Percentiles rank a stretch among this genome's conserved stretches.
phyloP scores from a whole-genome alignment of 2,113 vertebrate species.

The Nibea coibor region DNA sequence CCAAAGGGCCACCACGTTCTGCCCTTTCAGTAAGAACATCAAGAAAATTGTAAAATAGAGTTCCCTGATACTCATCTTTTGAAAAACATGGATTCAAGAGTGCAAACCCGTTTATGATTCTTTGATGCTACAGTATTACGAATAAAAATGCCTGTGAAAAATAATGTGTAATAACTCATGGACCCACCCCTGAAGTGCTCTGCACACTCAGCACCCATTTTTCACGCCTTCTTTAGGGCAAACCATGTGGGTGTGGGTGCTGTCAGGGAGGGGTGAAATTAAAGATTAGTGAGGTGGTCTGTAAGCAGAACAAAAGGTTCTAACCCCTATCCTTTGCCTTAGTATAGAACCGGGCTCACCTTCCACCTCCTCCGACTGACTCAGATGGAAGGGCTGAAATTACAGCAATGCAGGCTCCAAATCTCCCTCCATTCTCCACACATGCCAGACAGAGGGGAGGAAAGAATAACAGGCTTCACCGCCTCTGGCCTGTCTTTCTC shows the following conservation, averaged over 20 bases:
- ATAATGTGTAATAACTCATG: not conserved
- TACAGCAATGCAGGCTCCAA: conserved; percentile 65
- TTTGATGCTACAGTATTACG: not conserved
- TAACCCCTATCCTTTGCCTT: conserved; percentile 23
- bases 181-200: not conserved
- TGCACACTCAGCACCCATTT: conserved; percentile 1
- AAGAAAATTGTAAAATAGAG: no score
- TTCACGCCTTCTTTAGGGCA: conserved; percentile 14
- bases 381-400: conserved; percentile 68
- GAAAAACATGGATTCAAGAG: not conserved
- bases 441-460: conserved; percentile 78
- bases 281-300: conserved; percentile 6
- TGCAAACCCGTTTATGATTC: not conserved
- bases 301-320: conserved; percentile 30
- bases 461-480: conserved; percentile 75
- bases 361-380: conserved; percentile 38
- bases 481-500: conserved; percentile 40
- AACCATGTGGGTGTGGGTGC: conserved; percentile 4
- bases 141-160: not conserved
- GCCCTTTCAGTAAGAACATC: not conserved
- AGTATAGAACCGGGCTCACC: conserved; percentile 52
- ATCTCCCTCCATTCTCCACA: conserved; percentile 74
- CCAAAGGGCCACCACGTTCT: not conserved
- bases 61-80: not conserved
- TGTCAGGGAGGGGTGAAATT: not conserved